Base-by-base conservation (phyloP, 2,113 vertebrate species). In the Mystacornis crossleyi region DNA sequence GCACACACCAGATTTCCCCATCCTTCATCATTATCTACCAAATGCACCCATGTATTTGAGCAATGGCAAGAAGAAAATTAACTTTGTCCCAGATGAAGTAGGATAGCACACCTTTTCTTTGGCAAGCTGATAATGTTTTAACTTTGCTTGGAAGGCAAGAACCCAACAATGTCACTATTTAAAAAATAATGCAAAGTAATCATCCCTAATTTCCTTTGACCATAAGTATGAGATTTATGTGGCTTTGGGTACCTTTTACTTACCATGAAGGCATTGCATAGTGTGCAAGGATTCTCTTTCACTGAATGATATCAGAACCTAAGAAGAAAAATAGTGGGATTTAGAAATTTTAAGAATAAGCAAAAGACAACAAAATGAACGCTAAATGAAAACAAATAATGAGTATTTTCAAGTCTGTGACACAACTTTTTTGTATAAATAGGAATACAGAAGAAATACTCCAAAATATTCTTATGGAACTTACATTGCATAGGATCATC, bases 21-120 rank as follows among this genome's bases (percentile, higher is more conserved):
- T 45, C 26, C 14, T 73, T 81, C 19, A 20, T 17, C 53, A 34
- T 21, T 67, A 29, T 40, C 24, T 38, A 25, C 9, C 23, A 45
- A 66, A 43, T 38, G 4, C 4, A 23, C 38, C n/a, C 19, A 40
- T 0, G 0, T 53, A 38, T 40, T 26, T 8, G 33, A 40, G 9
- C 16, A 67, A 38, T 12, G 28, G 31, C n/a, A 75, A 26, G 14
- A 73, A 65, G 11, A 66, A 53, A 89, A 53, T 33, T 29, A 51
- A 58, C 13, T 43, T 50, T 60, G 18, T 29, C 33, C 19, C 38
- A n/a, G n/a, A n/a, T 7, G 8, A 45, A 81, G 74, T 3, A 67
- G 24, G 8, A 25, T 33, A 74, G 8, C 9, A 61, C 11, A 43
- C 7, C 57, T 72, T n/a, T 15, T n/a, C 3, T 48, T 82, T 34